Conservation (phyloP, 2,797 vertebrate species). For the Arnoldichthys spilopterus region DNA sequence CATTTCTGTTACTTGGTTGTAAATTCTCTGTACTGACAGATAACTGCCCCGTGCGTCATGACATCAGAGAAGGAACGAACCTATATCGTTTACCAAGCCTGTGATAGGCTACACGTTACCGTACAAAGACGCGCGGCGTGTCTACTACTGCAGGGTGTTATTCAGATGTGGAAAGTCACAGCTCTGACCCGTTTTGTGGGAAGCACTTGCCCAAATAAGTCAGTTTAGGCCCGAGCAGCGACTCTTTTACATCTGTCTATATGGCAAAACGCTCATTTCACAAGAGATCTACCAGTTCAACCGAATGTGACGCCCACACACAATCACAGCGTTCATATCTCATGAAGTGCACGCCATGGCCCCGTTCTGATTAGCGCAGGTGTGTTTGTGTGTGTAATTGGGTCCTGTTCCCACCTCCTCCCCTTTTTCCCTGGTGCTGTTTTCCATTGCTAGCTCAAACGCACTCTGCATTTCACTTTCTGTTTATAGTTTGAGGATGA, state of each 20-base stretch:
- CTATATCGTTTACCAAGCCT: neutral
- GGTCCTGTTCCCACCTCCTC: slow-evolving; percentile 5
- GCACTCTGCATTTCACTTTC: slow-evolving; percentile 72
- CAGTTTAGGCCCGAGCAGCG: neutral
- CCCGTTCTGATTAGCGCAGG: neutral
- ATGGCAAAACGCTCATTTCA: neutral
- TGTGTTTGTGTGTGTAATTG: slow-evolving; percentile 19
- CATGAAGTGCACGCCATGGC: neutral
- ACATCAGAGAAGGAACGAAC: neutral
- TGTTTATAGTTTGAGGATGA: slow-evolving; percentile 77
- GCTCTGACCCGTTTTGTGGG: neutral
- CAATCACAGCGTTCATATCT: slow-evolving; percentile 10
- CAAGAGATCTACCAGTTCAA: neutral
- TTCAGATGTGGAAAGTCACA: neutral
- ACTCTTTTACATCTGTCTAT: neutral
- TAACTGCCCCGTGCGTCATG: neutral
- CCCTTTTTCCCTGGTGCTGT: slow-evolving; percentile 26
- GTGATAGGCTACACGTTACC: neutral
- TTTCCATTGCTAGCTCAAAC: slow-evolving; percentile 11
- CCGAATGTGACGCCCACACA: neutral
- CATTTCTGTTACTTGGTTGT: neutral
- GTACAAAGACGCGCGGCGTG: neutral
- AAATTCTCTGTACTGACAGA: neutral
- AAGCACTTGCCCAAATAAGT: neutral
- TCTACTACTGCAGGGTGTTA: neutral